Percentiles rank a stretch among this genome's conserved stretches.
Evolutionary conservation across 2,797 vertebrate species (phyloP).

Genomic region (Lacerta viridis): DNA sequence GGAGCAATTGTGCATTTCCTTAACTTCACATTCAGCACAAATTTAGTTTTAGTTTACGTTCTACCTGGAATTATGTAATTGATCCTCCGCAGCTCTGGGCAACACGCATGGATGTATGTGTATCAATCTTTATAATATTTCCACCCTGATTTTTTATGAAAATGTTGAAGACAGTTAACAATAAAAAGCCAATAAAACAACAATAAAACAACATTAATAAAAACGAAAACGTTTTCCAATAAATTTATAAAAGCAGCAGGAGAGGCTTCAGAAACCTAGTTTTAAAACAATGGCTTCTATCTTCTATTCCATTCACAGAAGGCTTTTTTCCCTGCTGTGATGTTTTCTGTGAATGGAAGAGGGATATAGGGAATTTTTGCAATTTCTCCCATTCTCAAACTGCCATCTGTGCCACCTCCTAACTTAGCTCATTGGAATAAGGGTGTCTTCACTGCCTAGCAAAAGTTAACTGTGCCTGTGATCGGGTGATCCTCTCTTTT

Average conservation of each 20-base stretch:
- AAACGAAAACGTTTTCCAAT: not conserved
- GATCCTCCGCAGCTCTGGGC: not conserved
- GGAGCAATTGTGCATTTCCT: too few species aligned
- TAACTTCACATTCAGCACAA: not conserved
- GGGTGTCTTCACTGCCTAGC: too few species aligned
- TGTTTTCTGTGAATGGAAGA: not conserved
- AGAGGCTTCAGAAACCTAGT: not conserved
- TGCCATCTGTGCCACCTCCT: not conserved
- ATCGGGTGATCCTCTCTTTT: too few species aligned
- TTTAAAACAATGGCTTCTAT: not conserved
- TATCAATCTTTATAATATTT: too few species aligned
- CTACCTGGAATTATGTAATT: not conserved
- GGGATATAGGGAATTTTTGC: not conserved
- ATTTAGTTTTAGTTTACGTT: slow-evolving; percentile 13
- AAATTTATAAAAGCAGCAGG: not conserved
- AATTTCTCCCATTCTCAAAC: not conserved
- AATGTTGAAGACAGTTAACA: too few species aligned
- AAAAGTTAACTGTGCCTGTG: too few species aligned
- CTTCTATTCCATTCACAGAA: not conserved
- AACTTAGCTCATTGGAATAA: not conserved
- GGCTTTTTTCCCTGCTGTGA: not conserved
- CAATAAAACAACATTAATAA: too few species aligned
- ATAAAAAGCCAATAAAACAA: too few species aligned
- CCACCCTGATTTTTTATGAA: too few species aligned
- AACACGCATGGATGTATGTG: not conserved